phyloP scores from a whole-genome alignment of 2,113 vertebrate genomes.

The Oreochromis niloticus region DNA sequence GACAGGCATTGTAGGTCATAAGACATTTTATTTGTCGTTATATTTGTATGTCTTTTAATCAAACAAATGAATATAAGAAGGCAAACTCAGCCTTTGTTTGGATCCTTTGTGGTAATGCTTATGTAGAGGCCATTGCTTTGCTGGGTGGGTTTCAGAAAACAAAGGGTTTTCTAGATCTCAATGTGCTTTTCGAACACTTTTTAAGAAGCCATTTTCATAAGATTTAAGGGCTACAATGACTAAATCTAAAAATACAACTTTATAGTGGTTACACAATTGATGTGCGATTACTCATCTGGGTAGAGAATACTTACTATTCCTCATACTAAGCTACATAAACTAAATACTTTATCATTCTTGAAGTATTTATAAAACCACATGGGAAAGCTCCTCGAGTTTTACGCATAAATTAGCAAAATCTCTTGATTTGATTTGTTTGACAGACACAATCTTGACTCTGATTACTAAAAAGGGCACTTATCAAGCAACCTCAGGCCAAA shows the following conservation, averaged over 20 bases:
- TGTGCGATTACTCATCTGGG: background rate
- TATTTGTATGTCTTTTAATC: background rate
- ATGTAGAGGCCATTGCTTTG: background rate
- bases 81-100: background rate
- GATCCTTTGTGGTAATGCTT: background rate
- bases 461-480: background rate
- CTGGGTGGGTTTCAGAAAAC: background rate
- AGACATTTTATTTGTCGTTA: background rate
- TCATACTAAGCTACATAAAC: background rate
- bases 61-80: background rate
- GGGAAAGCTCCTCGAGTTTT: background rate
- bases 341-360: background rate
- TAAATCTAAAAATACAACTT: background rate
- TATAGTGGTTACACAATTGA: background rate
- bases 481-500: background rate
- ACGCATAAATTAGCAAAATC: background rate
- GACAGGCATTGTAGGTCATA: no score
- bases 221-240: background rate
- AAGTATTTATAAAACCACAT: background rate
- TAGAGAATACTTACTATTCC: background rate
- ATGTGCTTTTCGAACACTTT: background rate
- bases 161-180: background rate
- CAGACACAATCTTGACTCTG: background rate
- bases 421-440: background rate
- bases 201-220: background rate